A percentile compares a stretch with the other conserved stretches of the same genome.
Evolutionary conservation across 2,888 invertebrate genomes (phyloP).

Genomic region (Nemoura dubitans): DNA sequence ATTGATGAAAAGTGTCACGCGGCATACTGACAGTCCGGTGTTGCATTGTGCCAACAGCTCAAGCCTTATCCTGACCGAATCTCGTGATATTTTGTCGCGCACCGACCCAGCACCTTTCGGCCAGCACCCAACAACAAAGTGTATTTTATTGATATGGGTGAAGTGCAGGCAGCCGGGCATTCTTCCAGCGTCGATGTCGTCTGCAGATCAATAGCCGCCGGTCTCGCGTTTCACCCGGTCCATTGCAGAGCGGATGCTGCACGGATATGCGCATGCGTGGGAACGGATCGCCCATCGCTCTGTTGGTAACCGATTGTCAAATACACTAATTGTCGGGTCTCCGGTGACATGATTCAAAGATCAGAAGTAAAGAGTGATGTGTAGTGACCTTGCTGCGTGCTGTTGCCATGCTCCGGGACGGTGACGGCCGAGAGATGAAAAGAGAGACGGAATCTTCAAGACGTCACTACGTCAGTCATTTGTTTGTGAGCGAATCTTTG

Average conservation of each 20-base stretch:
- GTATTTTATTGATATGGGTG: neutral
- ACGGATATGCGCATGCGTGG: constrained; percentile 20
- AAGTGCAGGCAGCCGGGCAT: neutral
- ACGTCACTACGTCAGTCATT: constrained; percentile 48
- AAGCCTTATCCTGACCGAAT: neutral
- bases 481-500: constrained; percentile 37
- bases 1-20: neutral
- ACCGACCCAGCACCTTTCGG: neutral
- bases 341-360: constrained; percentile 38
- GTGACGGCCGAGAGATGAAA: constrained; percentile 2
- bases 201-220: neutral
- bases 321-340: constrained; percentile 40
- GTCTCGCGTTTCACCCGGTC: neutral
- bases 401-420: too few species aligned
- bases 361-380: constrained; percentile 8
- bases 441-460: constrained; percentile 45
- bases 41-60: neutral
- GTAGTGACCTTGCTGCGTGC: neutral
- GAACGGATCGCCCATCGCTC: constrained; percentile 37
- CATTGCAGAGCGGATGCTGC: constrained; percentile 14
- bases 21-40: neutral
- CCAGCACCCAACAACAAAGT: neutral
- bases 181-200: neutral
- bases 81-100: neutral
- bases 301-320: constrained; percentile 18